Evolutionary conservation across 2,113 vertebrate genomes (phyloP), one percentile per base, ranked within the genome.

Genomic region (Pedetes capensis): DNA sequence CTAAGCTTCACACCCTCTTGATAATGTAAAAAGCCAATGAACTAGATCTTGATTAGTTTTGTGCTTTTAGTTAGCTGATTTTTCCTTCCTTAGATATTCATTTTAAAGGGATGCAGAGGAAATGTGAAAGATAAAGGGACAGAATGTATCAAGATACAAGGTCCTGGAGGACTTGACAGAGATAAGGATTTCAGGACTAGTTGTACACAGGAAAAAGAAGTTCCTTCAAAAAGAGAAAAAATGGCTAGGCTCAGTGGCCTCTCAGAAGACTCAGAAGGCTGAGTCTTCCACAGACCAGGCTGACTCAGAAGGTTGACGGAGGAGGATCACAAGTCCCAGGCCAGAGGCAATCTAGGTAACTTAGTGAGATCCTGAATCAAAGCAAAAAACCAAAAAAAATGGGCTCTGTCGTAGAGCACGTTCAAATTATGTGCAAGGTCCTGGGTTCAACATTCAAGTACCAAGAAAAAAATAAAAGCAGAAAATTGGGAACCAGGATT

Each of bases 91-190:
- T 51, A 51, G 8, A 25, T 16, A 14, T 63, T 2, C 23, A n/a
- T 16, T 78, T 53, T 25, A 27, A 61, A 61, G 29, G 3, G 10
- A 17, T 17, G 13, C 12, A 22, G 34, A 25, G 2, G 49, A 34
- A 27, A 37, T 12, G 49, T 11, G 5, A 59, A 75, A 14, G 16
- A n/a, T 42, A 74, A 47, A 49, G 3, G 2, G 23, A 59, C 39
- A 81, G 29, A 18, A 69, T 68, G 14, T 1, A 55, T 11, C 27
- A 25, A 9, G 5, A 34, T 0, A 1, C 14, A 63, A 20, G 16
- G 3, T 14, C 20, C 5, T 55, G 22, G 44, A 63, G 9, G 14
- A 34, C 22, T 0, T 0, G 0, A 53, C 39, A 22, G 17, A 78
- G 32, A 32, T 17, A 17, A 80, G 18, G 0, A 32, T 2, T 4